Conservation (phyloP, 1,140 invertebrate genomes). For the Palaemon carinicauda region DNA sequence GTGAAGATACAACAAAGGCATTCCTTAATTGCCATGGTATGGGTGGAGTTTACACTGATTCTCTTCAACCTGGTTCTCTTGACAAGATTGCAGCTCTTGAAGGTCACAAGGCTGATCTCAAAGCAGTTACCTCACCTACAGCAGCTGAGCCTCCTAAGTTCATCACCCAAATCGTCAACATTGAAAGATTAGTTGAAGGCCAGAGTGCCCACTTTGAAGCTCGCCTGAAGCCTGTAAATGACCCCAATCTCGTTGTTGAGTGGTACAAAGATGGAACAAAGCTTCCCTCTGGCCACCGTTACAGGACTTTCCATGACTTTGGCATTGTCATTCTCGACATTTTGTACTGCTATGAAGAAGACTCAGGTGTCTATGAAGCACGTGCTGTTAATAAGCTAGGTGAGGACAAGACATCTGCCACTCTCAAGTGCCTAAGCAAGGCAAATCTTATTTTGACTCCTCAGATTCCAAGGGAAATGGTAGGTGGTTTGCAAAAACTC, state of each 20-base stretch:
- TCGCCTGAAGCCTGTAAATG: slow-evolving; percentile 85
- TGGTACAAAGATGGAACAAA: slow-evolving; percentile 96
- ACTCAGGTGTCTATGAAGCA: slow-evolving; percentile 92
- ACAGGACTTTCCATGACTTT: slow-evolving; percentile 96
- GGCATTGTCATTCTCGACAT: slow-evolving; percentile 95
- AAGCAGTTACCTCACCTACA: slow-evolving; percentile 72
- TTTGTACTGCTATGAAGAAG: slow-evolving; percentile 95
- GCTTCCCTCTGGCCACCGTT: slow-evolving; percentile 89
- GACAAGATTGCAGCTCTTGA: slow-evolving; percentile 90
- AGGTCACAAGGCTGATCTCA: slow-evolving; percentile 62
- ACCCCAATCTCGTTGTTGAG: slow-evolving; percentile 88
- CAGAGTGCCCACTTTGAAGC: slow-evolving; percentile 94
- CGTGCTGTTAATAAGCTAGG: slow-evolving; percentile 91
- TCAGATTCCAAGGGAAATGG: slow-evolving; percentile 92
- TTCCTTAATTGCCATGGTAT: slow-evolving; percentile 83
- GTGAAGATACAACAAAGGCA: slow-evolving; percentile 86
- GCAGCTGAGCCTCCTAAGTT: slow-evolving; percentile 84
- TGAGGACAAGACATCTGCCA: slow-evolving; percentile 85
- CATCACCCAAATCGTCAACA: slow-evolving; percentile 83
- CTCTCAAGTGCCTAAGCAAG: slow-evolving; percentile 86
- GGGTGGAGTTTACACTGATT: slow-evolving; percentile 90
- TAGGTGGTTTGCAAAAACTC: slow-evolving; percentile 89
- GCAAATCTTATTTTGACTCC: slow-evolving; percentile 92
- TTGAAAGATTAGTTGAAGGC: slow-evolving; percentile 86
- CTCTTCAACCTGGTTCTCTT: slow-evolving; percentile 91